phyloP scores from a whole-genome alignment of 2,888 invertebrate species.

The Sycophila texana region DNA sequence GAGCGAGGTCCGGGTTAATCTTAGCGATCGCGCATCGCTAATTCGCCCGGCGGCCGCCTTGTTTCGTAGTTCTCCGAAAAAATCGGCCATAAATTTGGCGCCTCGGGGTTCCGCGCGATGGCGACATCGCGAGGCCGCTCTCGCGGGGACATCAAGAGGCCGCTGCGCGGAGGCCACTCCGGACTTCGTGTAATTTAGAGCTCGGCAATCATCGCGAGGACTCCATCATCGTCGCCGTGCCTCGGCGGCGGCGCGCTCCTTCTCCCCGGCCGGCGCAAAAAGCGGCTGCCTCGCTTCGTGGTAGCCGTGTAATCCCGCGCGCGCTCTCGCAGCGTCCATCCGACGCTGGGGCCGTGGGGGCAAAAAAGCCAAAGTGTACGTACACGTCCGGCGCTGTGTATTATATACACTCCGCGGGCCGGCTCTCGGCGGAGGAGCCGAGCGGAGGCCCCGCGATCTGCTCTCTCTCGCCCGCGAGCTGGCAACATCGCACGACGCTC shows the following conservation, averaged over 20 bases:
- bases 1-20: neutral
- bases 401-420: neutral
- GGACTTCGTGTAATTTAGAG: slow-evolving; percentile 15
- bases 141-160: slow-evolving; percentile 19
- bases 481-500: slow-evolving; percentile 62
- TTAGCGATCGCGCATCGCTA: slow-evolving; percentile 2
- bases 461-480: slow-evolving; percentile 51
- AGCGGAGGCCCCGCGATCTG: slow-evolving; percentile 1
- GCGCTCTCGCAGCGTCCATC: neutral
- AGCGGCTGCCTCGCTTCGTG: slow-evolving; percentile 67
- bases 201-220: slow-evolving; percentile 16
- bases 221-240: slow-evolving; percentile 19
- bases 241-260: neutral
- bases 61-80: slow-evolving; percentile 15
- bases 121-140: slow-evolving; percentile 54
- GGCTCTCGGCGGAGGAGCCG: slow-evolving; percentile 9
- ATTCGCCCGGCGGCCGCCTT: slow-evolving; percentile 4
- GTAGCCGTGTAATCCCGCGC: slow-evolving; percentile 70
- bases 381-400: slow-evolving; percentile 40
- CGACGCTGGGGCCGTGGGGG: slow-evolving; percentile 19
- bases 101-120: slow-evolving; percentile 41
- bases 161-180: too few species aligned
- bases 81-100: slow-evolving; percentile 42
- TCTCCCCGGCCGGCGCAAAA: slow-evolving; percentile 60
- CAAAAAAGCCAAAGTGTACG: slow-evolving; percentile 66